These are phyloP conservation scores for Mantis religiosa DNA, from an alignment of 2,888 invertebrate species.

Conservation along the genomic window DNA sequence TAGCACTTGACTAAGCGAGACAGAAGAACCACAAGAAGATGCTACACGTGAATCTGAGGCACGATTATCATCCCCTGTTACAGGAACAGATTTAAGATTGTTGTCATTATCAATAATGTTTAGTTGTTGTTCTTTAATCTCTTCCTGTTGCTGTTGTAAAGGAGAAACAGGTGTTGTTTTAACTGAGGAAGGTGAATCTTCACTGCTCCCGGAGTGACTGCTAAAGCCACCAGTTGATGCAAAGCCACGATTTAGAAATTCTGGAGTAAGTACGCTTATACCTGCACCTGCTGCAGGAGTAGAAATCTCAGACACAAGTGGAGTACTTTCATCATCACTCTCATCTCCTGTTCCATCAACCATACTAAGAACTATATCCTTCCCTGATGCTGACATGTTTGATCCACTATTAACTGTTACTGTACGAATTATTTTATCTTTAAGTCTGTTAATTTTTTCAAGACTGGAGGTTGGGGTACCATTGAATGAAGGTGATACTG, in stretches of 20 bases:
- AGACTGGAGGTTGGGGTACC: slow-evolving; percentile 36
- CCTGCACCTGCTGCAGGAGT: slow-evolving; percentile 37
- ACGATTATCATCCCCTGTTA: slow-evolving; percentile 1
- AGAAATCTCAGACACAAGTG: slow-evolving; percentile 54
- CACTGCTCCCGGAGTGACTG: slow-evolving; percentile 22
- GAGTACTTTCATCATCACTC: slow-evolving; percentile 66
- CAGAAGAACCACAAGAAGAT: slow-evolving; percentile 28
- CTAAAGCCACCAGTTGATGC: slow-evolving; percentile 13
- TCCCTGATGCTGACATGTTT: slow-evolving; percentile 35
- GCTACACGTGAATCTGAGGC: neutral
- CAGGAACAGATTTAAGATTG: neutral
- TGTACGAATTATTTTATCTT: slow-evolving; percentile 43
- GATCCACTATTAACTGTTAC: slow-evolving; percentile 39
- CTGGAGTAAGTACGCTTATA: neutral
- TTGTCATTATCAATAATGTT: slow-evolving; percentile 4
- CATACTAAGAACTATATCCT: neutral
- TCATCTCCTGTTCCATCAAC: slow-evolving; percentile 32
- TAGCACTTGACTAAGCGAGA: slow-evolving; percentile 26
- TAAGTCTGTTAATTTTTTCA: slow-evolving; percentile 41
- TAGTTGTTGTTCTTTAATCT: neutral
- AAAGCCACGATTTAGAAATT: slow-evolving; percentile 24
- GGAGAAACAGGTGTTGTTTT: slow-evolving; percentile 22
- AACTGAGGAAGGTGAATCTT: slow-evolving; percentile 20
- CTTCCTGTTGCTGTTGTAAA: neutral
- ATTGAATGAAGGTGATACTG: slow-evolving; percentile 21